Percentiles rank a stretch among this genome's conserved stretches.
Conservation (phyloP, 2,113 vertebrate genomes). For the Mobula birostris region DNA sequence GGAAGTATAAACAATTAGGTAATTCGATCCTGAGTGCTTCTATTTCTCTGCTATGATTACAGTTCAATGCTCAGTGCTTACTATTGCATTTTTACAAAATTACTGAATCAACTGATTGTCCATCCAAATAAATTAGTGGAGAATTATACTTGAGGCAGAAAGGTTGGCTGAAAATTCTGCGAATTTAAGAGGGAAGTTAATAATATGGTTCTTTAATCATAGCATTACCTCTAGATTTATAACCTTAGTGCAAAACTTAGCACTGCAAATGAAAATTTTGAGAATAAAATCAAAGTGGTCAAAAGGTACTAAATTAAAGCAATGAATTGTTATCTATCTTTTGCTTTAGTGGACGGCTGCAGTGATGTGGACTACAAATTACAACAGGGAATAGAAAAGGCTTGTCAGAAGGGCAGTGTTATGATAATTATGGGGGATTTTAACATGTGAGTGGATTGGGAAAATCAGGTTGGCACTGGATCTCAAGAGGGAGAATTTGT, state of each 20-base stretch:
- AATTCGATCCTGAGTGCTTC: not conserved
- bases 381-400: too few relatives aligned
- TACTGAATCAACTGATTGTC: not conserved
- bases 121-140: not conserved
- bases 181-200: too few relatives aligned
- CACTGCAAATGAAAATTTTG: not conserved
- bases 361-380: too few relatives aligned
- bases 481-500: too few relatives aligned
- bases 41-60: not conserved
- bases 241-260: too few relatives aligned
- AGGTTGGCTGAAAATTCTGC: not conserved
- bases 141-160: not conserved
- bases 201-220: not conserved
- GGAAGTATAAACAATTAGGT: not conserved
- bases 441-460: too few relatives aligned
- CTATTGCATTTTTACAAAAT: not conserved
- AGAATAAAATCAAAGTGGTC: not conserved
- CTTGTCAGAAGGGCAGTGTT: too few relatives aligned
- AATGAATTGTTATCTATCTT: not conserved
- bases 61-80: not conserved
- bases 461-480: too few relatives aligned
- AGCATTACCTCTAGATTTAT: too few relatives aligned
- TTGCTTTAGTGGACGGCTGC: not conserved
- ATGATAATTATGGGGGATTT: too few relatives aligned
- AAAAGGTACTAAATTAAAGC: not conserved